Evolutionary conservation across 2,113 vertebrate species (phyloP), one percentile per base, ranked within the genome.

Genomic region (Leptobrachium ailaonicum): DNA sequence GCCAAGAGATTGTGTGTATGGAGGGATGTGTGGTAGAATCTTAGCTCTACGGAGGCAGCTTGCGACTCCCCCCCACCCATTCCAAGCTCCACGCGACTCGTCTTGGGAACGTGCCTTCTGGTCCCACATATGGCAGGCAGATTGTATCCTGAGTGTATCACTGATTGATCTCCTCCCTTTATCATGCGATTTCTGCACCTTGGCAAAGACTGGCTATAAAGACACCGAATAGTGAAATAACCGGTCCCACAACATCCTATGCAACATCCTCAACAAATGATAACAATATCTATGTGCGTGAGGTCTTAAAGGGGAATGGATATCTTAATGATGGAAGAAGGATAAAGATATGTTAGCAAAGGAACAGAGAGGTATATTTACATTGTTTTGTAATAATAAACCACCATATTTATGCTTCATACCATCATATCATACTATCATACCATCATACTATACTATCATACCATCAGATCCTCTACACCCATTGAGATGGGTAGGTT

Each of bases 41-140:
- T n/a, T 47, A 5, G 9, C 41, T 44, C 9, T 4, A 12, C 10
- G 12, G 11, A 69, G 66, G 12, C 66, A 64, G 73, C 42, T 13
- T 53, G 20, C 13, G 5, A 41, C 74, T 42, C 10, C 54, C 41
- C 20, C 44, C 11, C 56, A 41, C 41, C 44, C 40, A 2, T 12
- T 6, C 58, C 20, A 2, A 58, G 50, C 68, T 70, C 13, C 32
- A 12, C 11, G 32, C 45, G n/a, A 12, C 69, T 47, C 58, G 10
- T 2, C 13, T 69, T 32, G 4, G 41, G 53, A 9, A 6, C 8
- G 47, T 50, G 47, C 47, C 47, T 13, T 44, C 32, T 5, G 45
- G 20, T 41, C 45, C 54, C 40, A 79, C 77, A 79, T 79, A 79
- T 79, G 77, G 77, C 69, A 8, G 53, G 75, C 75, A 77, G 75